A percentile compares a stretch with the other conserved stretches of the same genome.
Evolutionary conservation across 2,113 vertebrate genomes (phyloP).

Genomic region (Perccottus glenii): DNA sequence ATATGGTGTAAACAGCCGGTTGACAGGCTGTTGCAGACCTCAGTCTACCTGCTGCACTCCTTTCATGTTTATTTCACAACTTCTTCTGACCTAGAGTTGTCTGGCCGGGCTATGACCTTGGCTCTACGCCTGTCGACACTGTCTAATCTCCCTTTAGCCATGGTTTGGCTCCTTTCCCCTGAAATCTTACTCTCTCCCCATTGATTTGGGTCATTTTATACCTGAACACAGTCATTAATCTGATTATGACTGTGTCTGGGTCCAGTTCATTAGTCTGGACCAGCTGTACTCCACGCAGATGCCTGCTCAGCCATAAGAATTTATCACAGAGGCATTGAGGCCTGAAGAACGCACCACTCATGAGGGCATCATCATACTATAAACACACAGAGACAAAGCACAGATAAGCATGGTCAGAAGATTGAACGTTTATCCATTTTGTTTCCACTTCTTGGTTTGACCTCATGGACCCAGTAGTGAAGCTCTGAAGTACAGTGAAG

Average conservation of each 20-base stretch:
- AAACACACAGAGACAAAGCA: slow-evolving; percentile 5
- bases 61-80: slow-evolving; percentile 40
- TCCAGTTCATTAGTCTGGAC: slow-evolving; percentile 74
- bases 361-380: slow-evolving; percentile 15
- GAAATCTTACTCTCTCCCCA: slow-evolving; percentile 50
- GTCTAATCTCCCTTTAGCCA: slow-evolving; percentile 53
- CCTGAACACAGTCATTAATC: slow-evolving; percentile 77
- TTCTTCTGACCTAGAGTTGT: slow-evolving; percentile 41
- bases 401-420: slow-evolving; percentile 26
- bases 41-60: slow-evolving; percentile 16
- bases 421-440: background rate
- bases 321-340: slow-evolving; percentile 72
- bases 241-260: slow-evolving; percentile 72
- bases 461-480: too few species aligned
- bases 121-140: slow-evolving; percentile 48
- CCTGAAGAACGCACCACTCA: slow-evolving; percentile 72
- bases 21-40: slow-evolving; percentile 27
- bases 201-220: slow-evolving; percentile 74
- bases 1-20: slow-evolving; percentile 51
- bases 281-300: slow-evolving; percentile 75
- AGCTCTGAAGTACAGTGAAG: too few species aligned
- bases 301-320: slow-evolving; percentile 70
- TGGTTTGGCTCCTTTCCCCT: slow-evolving; percentile 35
- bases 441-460: too few species aligned
- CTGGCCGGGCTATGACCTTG: slow-evolving; percentile 61